phyloP scores from a whole-genome alignment of 1,140 invertebrate genomes.

The Coelopa frigida region DNA sequence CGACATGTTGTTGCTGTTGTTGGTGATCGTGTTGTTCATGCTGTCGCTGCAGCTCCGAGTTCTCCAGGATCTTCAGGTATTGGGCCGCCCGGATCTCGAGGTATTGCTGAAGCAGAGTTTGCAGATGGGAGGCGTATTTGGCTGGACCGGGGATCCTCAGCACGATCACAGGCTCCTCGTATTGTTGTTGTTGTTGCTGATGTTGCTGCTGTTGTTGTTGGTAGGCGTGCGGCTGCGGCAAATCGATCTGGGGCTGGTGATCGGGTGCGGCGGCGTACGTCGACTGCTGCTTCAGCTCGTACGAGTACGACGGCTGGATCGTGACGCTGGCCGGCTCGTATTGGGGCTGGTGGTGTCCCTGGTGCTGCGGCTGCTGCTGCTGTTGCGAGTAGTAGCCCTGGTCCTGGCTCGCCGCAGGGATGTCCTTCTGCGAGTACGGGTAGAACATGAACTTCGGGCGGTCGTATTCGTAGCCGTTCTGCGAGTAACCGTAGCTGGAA shows the following conservation, averaged over 20 bases:
- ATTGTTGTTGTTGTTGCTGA: constrained; percentile 7
- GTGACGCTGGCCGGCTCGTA: constrained; percentile 19
- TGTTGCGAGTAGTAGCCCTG: constrained; percentile 12
- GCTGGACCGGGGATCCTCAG: constrained; percentile 39
- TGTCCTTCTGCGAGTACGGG: constrained; percentile 40
- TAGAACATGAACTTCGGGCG: constrained; percentile 43
- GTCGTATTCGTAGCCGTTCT: constrained; percentile 35
- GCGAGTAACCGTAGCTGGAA: constrained; percentile 35
- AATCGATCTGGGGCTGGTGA: constrained; percentile 26
- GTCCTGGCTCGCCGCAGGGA: constrained; percentile 23
- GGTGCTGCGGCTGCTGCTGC: neutral
- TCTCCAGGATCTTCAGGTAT: constrained; percentile 34
- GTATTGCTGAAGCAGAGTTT: constrained; percentile 40
- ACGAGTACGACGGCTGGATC: constrained; percentile 41
- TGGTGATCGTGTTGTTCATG: constrained; percentile 21
- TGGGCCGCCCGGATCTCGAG: constrained; percentile 41
- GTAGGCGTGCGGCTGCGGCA: constrained; percentile 21
- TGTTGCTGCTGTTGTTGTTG: constrained; percentile 2
- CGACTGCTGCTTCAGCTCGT: constrained; percentile 40
- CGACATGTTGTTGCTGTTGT: constrained; percentile 9
- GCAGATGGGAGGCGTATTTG: constrained; percentile 41
- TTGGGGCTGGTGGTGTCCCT: neutral
- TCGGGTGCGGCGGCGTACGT: constrained; percentile 16
- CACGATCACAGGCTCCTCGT: constrained; percentile 40
- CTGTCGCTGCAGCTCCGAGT: constrained; percentile 30